Conservation (phyloP, 2,113 vertebrate genomes). For the Scalopus aquaticus region DNA sequence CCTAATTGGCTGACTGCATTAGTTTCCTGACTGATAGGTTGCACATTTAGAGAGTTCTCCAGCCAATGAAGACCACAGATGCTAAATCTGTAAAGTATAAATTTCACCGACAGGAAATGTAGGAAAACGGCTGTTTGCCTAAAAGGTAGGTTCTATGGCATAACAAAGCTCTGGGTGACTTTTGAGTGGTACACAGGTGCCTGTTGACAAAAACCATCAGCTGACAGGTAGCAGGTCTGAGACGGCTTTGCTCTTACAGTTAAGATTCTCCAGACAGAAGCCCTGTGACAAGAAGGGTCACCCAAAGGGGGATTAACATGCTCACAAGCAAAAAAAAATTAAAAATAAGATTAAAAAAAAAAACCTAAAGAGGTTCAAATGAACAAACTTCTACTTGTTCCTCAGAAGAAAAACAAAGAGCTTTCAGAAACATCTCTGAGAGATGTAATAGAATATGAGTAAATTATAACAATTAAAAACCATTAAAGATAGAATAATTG, state of each 20-base stretch:
- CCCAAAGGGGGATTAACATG: conserved; percentile 49
- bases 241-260: conserved; percentile 1
- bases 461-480: conserved; percentile 83
- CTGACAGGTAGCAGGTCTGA: conserved; percentile 25
- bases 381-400: conserved; percentile 72
- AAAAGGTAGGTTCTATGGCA: neutral
- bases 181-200: conserved; percentile 33
- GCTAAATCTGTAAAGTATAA: neutral
- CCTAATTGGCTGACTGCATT: conserved; percentile 78
- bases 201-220: neutral
- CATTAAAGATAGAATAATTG: conserved; percentile 81
- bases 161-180: conserved; percentile 33
- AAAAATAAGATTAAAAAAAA: neutral
- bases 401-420: conserved; percentile 78
- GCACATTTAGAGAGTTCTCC: conserved; percentile 63
- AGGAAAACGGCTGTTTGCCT: conserved; percentile 24
- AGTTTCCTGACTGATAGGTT: conserved; percentile 77
- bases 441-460: conserved; percentile 72
- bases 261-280: conserved; percentile 42
- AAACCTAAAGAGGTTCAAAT: conserved; percentile 50
- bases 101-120: neutral
- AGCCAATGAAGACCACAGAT: neutral
- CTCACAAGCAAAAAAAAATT: neutral
- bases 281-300: neutral
- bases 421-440: conserved; percentile 77